Percentiles rank a stretch among this genome's conserved stretches.
Evolutionary conservation across 2,888 invertebrate genomes (phyloP).

Genomic region (Pinctada fucata): DNA sequence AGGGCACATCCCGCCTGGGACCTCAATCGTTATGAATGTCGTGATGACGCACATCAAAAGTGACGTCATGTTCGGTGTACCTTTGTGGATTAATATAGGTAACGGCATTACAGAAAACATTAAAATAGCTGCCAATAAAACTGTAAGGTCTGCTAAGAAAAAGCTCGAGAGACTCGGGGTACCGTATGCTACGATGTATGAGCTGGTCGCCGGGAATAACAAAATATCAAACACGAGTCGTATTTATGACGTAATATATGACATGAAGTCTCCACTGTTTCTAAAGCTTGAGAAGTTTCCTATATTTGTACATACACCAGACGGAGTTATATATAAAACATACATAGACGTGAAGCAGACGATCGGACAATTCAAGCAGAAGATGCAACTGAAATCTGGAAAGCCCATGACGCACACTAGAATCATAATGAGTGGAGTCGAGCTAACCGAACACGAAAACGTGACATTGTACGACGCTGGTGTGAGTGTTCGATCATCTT

Average conservation of each 20-base stretch:
- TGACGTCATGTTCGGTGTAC: constrained; percentile 62
- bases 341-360: constrained; percentile 59
- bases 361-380: constrained; percentile 57
- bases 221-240: constrained; percentile 54
- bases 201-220: constrained; percentile 53
- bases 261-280: constrained; percentile 53
- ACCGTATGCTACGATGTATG: constrained; percentile 63
- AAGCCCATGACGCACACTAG: constrained; percentile 55
- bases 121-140: constrained; percentile 59
- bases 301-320: constrained; percentile 62
- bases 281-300: constrained; percentile 65
- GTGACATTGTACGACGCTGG: constrained; percentile 57
- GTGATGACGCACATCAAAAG: constrained; percentile 54
- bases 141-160: constrained; percentile 57
- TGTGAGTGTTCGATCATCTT: constrained; percentile 58
- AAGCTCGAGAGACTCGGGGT: constrained; percentile 63
- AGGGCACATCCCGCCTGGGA: constrained; percentile 49
- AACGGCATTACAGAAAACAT: constrained; percentile 63
- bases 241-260: constrained; percentile 57
- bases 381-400: constrained; percentile 65
- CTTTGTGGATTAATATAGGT: constrained; percentile 58
- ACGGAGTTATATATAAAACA: constrained; percentile 66
- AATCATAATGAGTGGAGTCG: constrained; percentile 61
- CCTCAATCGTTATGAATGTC: constrained; percentile 56
- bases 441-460: constrained; percentile 49